phyloP scores from a whole-genome alignment of 2,113 vertebrate genomes.

The Dipodomys stephensi region DNA sequence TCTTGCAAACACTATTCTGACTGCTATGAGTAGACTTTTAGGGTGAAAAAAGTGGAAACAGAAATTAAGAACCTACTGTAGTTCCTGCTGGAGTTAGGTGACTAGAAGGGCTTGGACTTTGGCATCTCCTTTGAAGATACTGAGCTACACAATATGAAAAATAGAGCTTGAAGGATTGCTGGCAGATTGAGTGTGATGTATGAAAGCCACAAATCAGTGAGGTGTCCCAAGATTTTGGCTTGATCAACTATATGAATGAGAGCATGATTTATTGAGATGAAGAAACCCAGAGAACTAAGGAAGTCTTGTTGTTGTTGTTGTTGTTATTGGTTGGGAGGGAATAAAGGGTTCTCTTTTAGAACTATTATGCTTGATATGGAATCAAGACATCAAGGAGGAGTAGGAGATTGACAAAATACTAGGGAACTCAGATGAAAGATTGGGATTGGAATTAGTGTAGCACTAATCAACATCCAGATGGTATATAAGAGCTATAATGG shows the following conservation, averaged over 20 bases:
- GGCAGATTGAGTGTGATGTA: background rate
- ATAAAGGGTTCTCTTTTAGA: background rate
- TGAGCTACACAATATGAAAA: background rate
- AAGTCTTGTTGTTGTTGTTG: too few species aligned
- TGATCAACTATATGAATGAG: background rate
- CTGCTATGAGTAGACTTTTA: background rate
- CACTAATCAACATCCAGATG: background rate
- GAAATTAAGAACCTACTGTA: background rate
- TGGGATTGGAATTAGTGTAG: background rate
- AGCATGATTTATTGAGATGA: background rate
- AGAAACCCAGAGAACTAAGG: background rate
- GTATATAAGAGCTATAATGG: background rate
- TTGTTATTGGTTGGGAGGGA: background rate
- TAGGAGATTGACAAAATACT: background rate
- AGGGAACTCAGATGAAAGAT: background rate
- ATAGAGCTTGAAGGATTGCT: background rate
- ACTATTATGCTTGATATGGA: background rate
- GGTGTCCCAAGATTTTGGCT: background rate
- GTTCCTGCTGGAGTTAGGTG: background rate
- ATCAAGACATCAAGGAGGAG: background rate
- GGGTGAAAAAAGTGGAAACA: background rate
- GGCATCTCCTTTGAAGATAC: constrained; percentile 4
- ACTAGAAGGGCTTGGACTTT: background rate
- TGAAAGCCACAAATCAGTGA: background rate
- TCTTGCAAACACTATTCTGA: background rate